Percentiles rank a stretch among this genome's conserved stretches.
phyloP scores from a whole-genome alignment of 2,888 invertebrate species.

The Hydropsyche betteni region DNA sequence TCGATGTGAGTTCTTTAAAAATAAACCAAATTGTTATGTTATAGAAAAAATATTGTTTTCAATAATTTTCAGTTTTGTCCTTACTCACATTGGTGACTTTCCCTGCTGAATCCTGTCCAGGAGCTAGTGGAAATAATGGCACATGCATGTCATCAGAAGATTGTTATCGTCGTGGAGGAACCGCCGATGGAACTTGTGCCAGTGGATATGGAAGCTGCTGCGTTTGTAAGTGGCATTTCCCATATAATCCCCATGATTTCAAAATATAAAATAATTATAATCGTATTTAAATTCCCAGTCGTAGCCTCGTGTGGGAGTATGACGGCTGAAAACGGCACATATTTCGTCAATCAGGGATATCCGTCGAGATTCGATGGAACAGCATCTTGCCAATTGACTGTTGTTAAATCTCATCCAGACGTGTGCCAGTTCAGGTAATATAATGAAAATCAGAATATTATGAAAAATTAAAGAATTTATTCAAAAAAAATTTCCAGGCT shows the following conservation, averaged over 20 bases:
- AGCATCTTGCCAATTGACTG: constrained; percentile 85
- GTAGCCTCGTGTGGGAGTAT: constrained; percentile 81
- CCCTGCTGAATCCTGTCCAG: constrained; percentile 78
- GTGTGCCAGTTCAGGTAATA: constrained; percentile 83
- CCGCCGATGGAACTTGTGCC: constrained; percentile 81
- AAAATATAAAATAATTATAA: background rate
- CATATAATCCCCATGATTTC: no score
- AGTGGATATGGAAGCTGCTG: constrained; percentile 81
- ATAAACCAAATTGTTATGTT: background rate
- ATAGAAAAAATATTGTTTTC: background rate
- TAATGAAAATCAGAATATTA: no score
- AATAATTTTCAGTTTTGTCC: constrained; percentile 71
- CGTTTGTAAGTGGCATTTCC: constrained; percentile 68
- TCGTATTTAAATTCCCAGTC: constrained; percentile 63
- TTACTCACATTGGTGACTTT: constrained; percentile 83
- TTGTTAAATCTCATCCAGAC: constrained; percentile 79
- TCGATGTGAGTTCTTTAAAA: constrained; percentile 11
- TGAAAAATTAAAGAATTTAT: background rate
- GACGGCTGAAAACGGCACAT: constrained; percentile 82
- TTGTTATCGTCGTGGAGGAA: constrained; percentile 76
- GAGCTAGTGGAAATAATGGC: constrained; percentile 81
- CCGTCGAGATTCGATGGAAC: constrained; percentile 78
- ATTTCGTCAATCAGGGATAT: constrained; percentile 86
- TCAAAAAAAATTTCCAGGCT: constrained; percentile 63
- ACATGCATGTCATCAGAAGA: constrained; percentile 80